phyloP scores from a whole-genome alignment of 2,888 invertebrate genomes.

The Cataglyphis altisquamis region DNA sequence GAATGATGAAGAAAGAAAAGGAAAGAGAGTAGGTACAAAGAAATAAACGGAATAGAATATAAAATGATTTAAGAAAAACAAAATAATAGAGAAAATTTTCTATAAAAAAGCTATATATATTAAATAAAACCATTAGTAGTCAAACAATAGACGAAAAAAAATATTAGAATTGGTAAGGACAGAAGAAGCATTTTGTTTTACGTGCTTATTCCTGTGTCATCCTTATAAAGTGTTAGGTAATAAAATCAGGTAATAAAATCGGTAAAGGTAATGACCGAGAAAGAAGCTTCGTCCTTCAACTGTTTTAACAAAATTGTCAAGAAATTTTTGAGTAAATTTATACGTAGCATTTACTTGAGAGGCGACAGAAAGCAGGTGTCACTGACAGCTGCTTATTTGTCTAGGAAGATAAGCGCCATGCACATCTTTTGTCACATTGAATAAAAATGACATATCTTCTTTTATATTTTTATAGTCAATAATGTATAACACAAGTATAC shows the following conservation, averaged over 20 bases:
- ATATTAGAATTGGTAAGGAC: background rate
- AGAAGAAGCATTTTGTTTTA: background rate
- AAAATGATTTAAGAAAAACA: slow-evolving; percentile 37
- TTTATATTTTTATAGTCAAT: background rate
- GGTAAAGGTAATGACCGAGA: background rate
- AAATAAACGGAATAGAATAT: background rate
- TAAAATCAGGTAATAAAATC: background rate
- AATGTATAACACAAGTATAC: background rate
- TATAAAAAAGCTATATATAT: background rate
- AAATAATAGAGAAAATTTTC: background rate
- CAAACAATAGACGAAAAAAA: background rate
- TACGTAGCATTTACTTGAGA: slow-evolving; percentile 61
- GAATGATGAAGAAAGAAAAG: background rate
- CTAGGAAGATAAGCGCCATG: slow-evolving; percentile 57
- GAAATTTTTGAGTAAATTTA: slow-evolving; percentile 53
- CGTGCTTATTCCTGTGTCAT: background rate
- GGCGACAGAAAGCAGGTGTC: slow-evolving; percentile 70
- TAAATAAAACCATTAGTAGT: background rate
- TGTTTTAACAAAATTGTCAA: slow-evolving; percentile 17
- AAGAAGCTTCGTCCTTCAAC: background rate
- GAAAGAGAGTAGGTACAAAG: background rate
- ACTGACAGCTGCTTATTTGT: slow-evolving; percentile 69
- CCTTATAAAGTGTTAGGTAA: background rate
- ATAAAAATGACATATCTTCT: background rate
- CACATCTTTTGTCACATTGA: slow-evolving; percentile 19